These are phyloP conservation scores for Lepus townsendii DNA, from an alignment of 2,797 vertebrate genomes.

Conservation along the genomic window DNA sequence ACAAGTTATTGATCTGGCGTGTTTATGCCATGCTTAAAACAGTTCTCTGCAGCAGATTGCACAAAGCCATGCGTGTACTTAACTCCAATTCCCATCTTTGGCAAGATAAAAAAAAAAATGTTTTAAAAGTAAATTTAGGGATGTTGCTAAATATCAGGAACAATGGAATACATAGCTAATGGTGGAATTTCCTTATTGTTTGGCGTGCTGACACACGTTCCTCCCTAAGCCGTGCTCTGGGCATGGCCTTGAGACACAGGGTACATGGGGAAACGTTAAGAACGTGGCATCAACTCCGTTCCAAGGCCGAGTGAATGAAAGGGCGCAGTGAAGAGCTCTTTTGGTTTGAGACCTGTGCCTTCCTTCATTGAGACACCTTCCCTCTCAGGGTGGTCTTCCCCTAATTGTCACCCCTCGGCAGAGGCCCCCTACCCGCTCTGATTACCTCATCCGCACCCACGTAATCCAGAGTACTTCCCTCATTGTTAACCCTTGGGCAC, in stretches of 20 bases:
- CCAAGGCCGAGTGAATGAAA: background rate
- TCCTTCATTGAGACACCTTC: background rate
- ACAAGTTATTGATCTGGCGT: slow-evolving; percentile 76
- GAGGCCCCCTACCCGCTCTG: background rate
- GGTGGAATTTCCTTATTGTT: background rate
- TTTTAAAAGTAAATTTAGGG: slow-evolving; percentile 75
- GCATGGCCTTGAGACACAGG: background rate
- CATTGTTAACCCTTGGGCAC: background rate
- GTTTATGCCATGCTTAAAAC: slow-evolving; percentile 73
- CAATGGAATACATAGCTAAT: background rate
- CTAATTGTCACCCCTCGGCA: background rate
- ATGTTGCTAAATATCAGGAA: slow-evolving; percentile 73
- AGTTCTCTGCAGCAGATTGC: slow-evolving; percentile 82
- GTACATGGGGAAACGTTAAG: background rate
- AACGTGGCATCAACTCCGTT: background rate
- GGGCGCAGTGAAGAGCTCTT: background rate
- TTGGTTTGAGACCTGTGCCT: background rate
- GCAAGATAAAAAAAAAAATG: slow-evolving; percentile 76
- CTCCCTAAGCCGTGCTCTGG: background rate
- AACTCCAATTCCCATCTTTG: slow-evolving; percentile 77
- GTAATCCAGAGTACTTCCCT: background rate
- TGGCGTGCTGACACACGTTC: background rate
- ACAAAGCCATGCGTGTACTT: slow-evolving; percentile 83
- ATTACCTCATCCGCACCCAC: background rate
- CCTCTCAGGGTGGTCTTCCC: background rate